Evolutionary conservation across 2,888 invertebrate genomes (phyloP).

Genomic region (Azorinus chamasolen): DNA sequence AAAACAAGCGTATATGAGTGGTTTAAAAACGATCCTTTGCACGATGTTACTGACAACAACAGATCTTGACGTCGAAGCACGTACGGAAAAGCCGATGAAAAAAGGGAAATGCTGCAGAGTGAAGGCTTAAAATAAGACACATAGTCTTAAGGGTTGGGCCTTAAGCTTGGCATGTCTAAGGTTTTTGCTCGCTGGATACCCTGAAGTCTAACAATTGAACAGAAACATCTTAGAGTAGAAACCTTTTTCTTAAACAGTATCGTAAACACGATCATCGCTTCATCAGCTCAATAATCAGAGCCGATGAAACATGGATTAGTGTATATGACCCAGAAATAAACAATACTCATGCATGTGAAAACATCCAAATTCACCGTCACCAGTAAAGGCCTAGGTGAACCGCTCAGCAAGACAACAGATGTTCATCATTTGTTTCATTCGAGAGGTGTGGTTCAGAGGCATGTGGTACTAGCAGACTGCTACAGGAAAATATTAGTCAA

Average conservation of each 20-base stretch:
- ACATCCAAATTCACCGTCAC: slow-evolving; percentile 20
- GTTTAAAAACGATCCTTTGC: slow-evolving; percentile 12
- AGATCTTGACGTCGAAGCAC: too few relatives aligned
- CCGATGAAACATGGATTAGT: slow-evolving; percentile 38
- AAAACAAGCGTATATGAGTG: neutral
- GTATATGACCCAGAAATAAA: slow-evolving; percentile 39
- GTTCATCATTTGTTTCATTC: slow-evolving; percentile 2
- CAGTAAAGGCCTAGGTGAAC: slow-evolving; percentile 7
- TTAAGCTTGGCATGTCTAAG: slow-evolving; percentile 8
- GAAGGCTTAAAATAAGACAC: slow-evolving; percentile 18
- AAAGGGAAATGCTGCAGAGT: too few relatives aligned
- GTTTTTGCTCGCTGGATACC: slow-evolving; percentile 27
- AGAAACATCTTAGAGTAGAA: slow-evolving; percentile 21
- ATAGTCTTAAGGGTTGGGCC: slow-evolving; percentile 18
- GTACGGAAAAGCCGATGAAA: too few relatives aligned
- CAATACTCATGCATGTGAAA: slow-evolving; percentile 24
- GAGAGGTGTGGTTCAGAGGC: neutral
- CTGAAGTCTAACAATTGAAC: slow-evolving; percentile 17
- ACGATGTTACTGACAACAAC: neutral
- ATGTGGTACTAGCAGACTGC: too few relatives aligned
- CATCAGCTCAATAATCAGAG: slow-evolving; percentile 23
- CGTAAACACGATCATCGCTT: too few relatives aligned
- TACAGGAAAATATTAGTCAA: too few relatives aligned
- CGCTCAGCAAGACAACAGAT: neutral
- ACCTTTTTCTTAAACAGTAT: slow-evolving; percentile 23